Percentiles rank a stretch among this genome's conserved stretches.
These are phyloP conservation scores for Melieria crassipennis DNA, from an alignment of 2,888 invertebrate genomes.

Conservation along the genomic window DNA sequence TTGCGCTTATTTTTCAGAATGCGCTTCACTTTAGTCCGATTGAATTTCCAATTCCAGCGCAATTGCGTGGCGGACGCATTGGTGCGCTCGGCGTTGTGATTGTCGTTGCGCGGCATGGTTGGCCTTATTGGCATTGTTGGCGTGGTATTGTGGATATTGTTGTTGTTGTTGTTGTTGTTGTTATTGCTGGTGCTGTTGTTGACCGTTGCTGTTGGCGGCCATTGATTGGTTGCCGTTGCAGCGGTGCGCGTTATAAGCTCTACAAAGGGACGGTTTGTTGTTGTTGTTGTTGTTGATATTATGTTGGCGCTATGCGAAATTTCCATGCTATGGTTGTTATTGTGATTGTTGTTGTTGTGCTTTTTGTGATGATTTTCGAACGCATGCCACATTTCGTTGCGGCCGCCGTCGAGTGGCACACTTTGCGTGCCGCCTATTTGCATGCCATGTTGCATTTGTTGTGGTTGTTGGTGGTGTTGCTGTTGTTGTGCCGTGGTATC, in stretches of 20 bases:
- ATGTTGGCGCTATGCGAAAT: no score
- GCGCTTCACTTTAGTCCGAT: conserved; percentile 56
- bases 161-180: conserved; percentile 29
- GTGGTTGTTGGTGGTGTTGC: not conserved
- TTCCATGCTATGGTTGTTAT: not conserved
- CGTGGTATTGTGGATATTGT: conserved; percentile 20
- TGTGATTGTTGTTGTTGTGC: conserved; percentile 9
- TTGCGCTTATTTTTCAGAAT: conserved; percentile 50
- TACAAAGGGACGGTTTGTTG: no score
- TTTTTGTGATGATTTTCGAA: conserved; percentile 8
- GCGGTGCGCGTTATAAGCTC: not conserved
- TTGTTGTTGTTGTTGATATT: no score
- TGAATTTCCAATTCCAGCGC: conserved; percentile 48
- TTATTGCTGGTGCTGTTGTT: not conserved
- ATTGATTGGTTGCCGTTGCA: conserved; percentile 12
- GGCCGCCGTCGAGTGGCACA: conserved; percentile 7
- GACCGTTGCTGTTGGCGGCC: conserved; percentile 26
- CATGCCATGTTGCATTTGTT: not conserved
- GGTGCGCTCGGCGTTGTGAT: not conserved
- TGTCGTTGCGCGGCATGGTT: not conserved
- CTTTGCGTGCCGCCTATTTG: not conserved
- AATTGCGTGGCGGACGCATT: conserved; percentile 2
- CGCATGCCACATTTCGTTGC: conserved; percentile 12
- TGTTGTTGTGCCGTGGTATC: not conserved
- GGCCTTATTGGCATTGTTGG: not conserved